Base-by-base conservation (phyloP, 2,797 vertebrate genomes). In the Glossophaga mutica region DNA sequence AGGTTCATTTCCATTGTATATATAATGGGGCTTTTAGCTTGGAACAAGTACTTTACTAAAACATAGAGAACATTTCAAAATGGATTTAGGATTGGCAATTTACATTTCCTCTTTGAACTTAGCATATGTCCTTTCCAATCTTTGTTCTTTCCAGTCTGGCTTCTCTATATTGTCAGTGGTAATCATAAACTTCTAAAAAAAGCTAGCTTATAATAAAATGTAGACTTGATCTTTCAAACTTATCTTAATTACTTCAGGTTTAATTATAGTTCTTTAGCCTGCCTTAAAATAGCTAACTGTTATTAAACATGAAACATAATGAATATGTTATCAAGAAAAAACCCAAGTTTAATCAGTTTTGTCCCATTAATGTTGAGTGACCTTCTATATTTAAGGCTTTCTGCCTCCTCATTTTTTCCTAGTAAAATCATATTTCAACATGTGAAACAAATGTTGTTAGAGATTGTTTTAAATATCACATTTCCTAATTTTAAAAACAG, bases 181-280 rank as follows among this genome's bases (percentile, higher is more conserved):
- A 74, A 92, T 97, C 87, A 87, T 90, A 95, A 96, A 95, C 95
- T 48, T 89, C 46, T 81, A 48, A 70, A 88, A 92, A 92, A 94
- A 73, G 29, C 11, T 42, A 65, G 48, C 70, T 89, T 67, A 74
- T 82, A 94, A 76, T 73, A 82, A 93, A 87, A 87, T 16, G 57
- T 44, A 85, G 34, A 94, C 55, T 85, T 82, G n/a, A 90, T 92
- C 37, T 71, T 96, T 95, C 59, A 90, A 71, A 94, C 42, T 77
- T 90, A 81, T 68, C 92, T 87, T 96, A 93, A 90, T 52, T 84
- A 65, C 71, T 87, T 93, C 46, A 92, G 32, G 2, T 96, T 96
- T 92, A 90, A 90, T 81, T 94, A 84, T 24, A 87, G 57, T 83
- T 87, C 37, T 87, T 94, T 84, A 81, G 83, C 26, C 32, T 81